Conservation (phyloP, 2,888 invertebrate species). For the Chymomyza procnemis region DNA sequence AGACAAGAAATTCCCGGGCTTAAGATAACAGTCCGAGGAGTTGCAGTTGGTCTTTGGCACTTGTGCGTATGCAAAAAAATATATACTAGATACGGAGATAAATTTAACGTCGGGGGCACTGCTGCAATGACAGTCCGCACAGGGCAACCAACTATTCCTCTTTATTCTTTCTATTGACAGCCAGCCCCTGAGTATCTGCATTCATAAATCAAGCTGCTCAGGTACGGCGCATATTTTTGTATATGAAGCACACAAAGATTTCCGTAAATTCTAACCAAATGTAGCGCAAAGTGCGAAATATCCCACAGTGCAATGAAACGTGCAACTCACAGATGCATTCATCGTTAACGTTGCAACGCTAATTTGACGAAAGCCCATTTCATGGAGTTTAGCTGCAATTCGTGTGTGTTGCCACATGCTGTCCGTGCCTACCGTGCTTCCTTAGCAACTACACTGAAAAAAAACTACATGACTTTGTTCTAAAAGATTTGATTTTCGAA, state of each 20-base stretch:
- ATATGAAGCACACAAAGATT: slow-evolving; percentile 29
- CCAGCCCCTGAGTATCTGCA: neutral
- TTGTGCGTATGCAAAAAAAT: slow-evolving; percentile 58
- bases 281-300: slow-evolving; percentile 64
- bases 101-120: slow-evolving; percentile 9
- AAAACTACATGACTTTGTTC: neutral
- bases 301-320: slow-evolving; percentile 61
- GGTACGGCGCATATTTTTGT: neutral
- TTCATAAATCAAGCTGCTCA: neutral
- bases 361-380: slow-evolving; percentile 77
- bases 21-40: slow-evolving; percentile 55
- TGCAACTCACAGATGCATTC: slow-evolving; percentile 28
- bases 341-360: slow-evolving; percentile 73
- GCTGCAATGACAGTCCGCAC: slow-evolving; percentile 21
- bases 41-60: slow-evolving; percentile 25
- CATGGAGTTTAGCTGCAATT: slow-evolving; percentile 69
- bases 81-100: slow-evolving; percentile 42
- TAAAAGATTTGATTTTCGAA: neutral
- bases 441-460: neutral
- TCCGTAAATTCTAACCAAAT: slow-evolving; percentile 28
- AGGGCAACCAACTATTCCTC: no score
- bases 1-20: slow-evolving; percentile 50
- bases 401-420: slow-evolving; percentile 43
- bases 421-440: neutral
- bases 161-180: neutral